Base-by-base conservation (phyloP, 2,888 invertebrate genomes). In the Toxonevra muliebris region DNA sequence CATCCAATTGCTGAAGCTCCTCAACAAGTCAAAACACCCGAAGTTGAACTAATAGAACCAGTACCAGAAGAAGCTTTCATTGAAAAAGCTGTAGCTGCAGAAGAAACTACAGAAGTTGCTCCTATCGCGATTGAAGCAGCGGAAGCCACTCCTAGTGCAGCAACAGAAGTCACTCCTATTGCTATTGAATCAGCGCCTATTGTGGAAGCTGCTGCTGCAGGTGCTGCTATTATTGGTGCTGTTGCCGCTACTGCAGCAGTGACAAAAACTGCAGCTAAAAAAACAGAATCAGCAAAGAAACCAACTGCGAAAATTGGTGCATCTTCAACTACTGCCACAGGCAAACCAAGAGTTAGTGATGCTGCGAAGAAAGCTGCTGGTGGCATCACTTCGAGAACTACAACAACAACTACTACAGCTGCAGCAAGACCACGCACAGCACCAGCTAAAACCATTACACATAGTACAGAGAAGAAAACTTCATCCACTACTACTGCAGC, bases 341-440 rank as follows among this genome's bases (percentile, higher is more conserved):
- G 68, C 1, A 52, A 63, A 41, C 40, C 65, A 19, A 71, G 71
- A 41, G 9, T 15, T 1, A 61, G 63, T 30, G 61, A 67, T 40
- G 50, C 69, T 17, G 42, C 55, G 12, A 65, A 61, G 17, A 66
- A 66, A 42, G 48, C 66, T 9, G 3, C 54, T n/a, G 58, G 54
- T 43, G 48, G 55, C 45, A 69, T 62, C 43, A 69, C 72, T 20
- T 40, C 69, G 11, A 52, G 30, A 48, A 61, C 45, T 11, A 1
- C 66, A 54, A 41, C 17, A 12, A 11, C 67, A 30, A 3, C 61
- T 17, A 48, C 62, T 15, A 15, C 69, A 7, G 59, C 71, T 15
- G 60, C 71, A 12, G 69, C 78, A 62, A 77, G 79, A 17, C 79
- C 81, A 59, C 79, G 81, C 42, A 78, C 80, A 2, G 80, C 80